Evolutionary conservation across 2,888 invertebrate species (phyloP).

Genomic region (Aphrophora alni): DNA sequence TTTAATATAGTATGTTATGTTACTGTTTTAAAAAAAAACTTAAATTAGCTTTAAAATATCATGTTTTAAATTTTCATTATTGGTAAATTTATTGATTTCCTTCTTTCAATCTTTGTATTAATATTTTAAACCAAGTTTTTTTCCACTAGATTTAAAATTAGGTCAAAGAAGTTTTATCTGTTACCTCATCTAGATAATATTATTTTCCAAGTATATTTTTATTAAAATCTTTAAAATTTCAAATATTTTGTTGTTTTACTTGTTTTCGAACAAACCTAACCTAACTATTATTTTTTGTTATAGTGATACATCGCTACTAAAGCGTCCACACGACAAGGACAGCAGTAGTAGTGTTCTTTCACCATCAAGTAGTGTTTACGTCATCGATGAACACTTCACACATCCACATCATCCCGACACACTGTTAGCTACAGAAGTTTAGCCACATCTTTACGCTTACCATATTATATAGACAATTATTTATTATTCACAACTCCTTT

Average conservation of each 20-base stretch:
- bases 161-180: no score
- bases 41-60: no score
- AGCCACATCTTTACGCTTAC: constrained; percentile 56
- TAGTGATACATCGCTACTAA: constrained; percentile 73
- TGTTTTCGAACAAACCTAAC: not conserved
- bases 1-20: no score
- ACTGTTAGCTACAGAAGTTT: constrained; percentile 76
- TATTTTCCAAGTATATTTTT: no score
- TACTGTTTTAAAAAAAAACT: no score
- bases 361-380: constrained; percentile 65
- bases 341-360: constrained; percentile 57
- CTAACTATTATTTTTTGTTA: constrained; percentile 55
- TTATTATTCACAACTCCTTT: not conserved
- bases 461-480: not conserved
- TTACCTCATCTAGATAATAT: no score
- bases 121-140: no score
- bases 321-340: constrained; percentile 70
- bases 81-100: no score
- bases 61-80: no score
- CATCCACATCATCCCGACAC: constrained; percentile 43
- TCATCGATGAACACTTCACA: constrained; percentile 75
- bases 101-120: no score
- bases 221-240: no score
- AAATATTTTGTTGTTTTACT: not conserved
- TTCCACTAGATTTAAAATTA: no score